These are phyloP conservation scores for Lophura nycthemera DNA, from an alignment of 2,113 vertebrate species.

Conservation along the genomic window DNA sequence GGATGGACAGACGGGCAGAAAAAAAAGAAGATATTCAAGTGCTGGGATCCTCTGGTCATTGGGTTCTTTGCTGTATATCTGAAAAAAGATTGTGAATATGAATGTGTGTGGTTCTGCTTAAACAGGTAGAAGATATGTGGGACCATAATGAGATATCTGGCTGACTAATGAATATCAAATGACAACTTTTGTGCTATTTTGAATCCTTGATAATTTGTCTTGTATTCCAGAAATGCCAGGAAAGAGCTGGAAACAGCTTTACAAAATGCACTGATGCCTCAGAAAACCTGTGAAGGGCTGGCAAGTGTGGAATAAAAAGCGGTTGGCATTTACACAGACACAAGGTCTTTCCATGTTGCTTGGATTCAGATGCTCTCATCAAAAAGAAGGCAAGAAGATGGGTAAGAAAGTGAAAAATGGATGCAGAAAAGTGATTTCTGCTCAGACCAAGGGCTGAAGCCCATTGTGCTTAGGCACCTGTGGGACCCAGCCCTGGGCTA, in stretches of 20 bases:
- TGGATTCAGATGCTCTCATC: not conserved
- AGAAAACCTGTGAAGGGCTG: slow-evolving; percentile 24
- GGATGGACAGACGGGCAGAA: not conserved
- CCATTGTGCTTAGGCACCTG: not conserved
- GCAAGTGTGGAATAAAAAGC: not conserved
- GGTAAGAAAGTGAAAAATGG: not conserved
- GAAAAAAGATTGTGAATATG: not conserved
- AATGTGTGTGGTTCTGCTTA: not conserved
- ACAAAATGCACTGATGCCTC: not conserved
- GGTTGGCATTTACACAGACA: slow-evolving; percentile 5
- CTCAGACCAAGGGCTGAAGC: not conserved
- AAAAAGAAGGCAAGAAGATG: not conserved
- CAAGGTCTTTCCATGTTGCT: not conserved
- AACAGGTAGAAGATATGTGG: not conserved
- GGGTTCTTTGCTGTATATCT: not conserved
- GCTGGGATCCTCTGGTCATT: not conserved
- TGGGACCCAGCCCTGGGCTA: not conserved
- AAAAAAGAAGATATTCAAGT: not conserved
- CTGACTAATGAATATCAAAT: not conserved
- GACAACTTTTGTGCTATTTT: slow-evolving; percentile 9
- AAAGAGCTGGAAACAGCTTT: slow-evolving; percentile 6
- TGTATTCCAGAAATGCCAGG: not conserved
- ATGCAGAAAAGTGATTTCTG: not conserved
- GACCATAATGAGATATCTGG: not conserved
- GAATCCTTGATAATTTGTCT: slow-evolving; percentile 23